Evolutionary conservation across 35 echinoderm and acorn worm species (phyloP).

Genomic region (Holothuria glaberrima): DNA sequence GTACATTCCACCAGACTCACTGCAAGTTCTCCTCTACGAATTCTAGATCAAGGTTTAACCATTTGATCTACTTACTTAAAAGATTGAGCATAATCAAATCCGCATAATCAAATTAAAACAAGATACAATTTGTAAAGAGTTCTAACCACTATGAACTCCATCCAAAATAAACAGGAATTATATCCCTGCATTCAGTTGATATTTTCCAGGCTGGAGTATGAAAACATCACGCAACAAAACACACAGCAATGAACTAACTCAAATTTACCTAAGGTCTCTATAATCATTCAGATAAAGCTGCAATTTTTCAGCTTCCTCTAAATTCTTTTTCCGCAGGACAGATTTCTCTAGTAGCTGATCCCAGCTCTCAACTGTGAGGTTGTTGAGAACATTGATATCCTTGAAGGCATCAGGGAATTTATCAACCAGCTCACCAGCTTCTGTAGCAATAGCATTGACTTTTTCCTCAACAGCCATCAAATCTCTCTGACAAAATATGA

Average conservation of each 20-base stretch:
- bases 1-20: too few relatives aligned
- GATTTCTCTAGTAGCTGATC: constrained; percentile 46
- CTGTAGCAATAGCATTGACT: constrained; percentile 11
- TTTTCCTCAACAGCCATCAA: constrained; percentile 30
- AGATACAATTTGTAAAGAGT: too few relatives aligned
- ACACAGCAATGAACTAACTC: neutral
- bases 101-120: too few relatives aligned
- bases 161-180: too few relatives aligned
- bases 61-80: too few relatives aligned
- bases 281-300: constrained; percentile 37
- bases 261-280: constrained; percentile 29
- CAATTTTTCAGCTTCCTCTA: constrained; percentile 26
- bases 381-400: constrained; percentile 15
- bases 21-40: too few relatives aligned
- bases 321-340: neutral
- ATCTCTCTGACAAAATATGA: constrained; percentile 28
- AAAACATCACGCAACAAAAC: neutral
- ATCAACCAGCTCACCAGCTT: constrained; percentile 31
- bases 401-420: constrained; percentile 43
- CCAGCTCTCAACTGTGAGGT: constrained; percentile 35
- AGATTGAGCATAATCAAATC: too few relatives aligned
- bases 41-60: too few relatives aligned
- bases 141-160: too few relatives aligned
- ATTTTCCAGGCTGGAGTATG: neutral
- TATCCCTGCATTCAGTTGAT: too few relatives aligned